Evolutionary conservation across 2,888 invertebrate species (phyloP), one percentile per base, ranked within the genome.

Genomic region (Myathropa florea): DNA sequence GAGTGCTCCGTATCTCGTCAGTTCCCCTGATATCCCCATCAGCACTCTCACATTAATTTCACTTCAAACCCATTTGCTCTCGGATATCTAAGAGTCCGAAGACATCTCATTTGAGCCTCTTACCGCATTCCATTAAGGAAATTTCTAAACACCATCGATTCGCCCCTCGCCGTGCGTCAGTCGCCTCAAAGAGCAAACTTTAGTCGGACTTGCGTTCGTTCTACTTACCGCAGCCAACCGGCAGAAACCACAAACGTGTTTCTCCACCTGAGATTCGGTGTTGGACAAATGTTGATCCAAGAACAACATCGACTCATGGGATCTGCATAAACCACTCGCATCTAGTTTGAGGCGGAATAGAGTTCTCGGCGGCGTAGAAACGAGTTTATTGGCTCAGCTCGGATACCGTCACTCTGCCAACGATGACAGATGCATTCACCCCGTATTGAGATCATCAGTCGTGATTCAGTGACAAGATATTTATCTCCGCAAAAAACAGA

Each of bases 311-410:
- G 23, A 9, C 12, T 10, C 57, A 4, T 3, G 12, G 36, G 28
- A 46, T 68, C 46, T 76, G 76, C 24, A 75, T 46, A 76, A 61
- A 68, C 76, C 59, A 67, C 67, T 76, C 61, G 46, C 39, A 60
- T 76, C 67, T 61, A 60, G 76, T 76, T 67, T 68, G 30, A 59
- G 57, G 59, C 65, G 65, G 75, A n/a, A n/a, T 55, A 57, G 46
- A 72, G 30, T 55, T 63, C 61, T 28, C 12, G 39, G 46, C 1
- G 39, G 33, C 33, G 26, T n/a, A 18, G n/a, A 46, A 46, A 18
- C n/a, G 18, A 18, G n/a, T n/a, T 46, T 9, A 6, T 33, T 30
- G 30, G 3, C 30, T 9, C 33, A 33, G n/a, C 46, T 18, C 4
- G 46, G n/a, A n/a, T 46, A 18, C 18, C 7, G 18, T 18, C 46